Base-by-base conservation (phyloP, 2,797 vertebrate species). In the Semaprochilodus insignis region DNA sequence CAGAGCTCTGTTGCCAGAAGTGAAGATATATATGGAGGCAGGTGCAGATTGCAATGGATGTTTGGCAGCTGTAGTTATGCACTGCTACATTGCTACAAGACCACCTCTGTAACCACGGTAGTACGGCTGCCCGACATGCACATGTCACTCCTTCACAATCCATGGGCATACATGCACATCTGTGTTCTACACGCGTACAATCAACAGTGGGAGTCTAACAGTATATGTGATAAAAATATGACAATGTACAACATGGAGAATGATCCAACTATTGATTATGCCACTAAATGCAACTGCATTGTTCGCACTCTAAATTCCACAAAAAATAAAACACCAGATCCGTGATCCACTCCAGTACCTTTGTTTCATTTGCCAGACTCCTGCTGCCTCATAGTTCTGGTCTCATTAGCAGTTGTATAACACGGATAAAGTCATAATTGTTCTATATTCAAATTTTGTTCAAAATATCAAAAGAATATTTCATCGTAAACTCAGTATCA, bases 1-100 rank as follows among this genome's bases (percentile, higher is more conserved):
- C 70, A 71, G 21, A 82, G 81, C 36, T 84, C 74, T 66, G 83
- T 76, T 81, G 85, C 78, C 83, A 83, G 52, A 73, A 77, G 81
- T 77, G 77, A 74, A 86, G 81, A 85, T 85, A 86, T 60, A 83
- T 70, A 65, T 76, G 74, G 82, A 82, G 63, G 80, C 80, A 82
- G 69, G 78, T 85, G 85, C 77, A 74, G 74, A 67, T 40, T 69
- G 59, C 67, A 78, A 25, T 83, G 19, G 78, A 69, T 77, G 66
- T 51, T 66, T 74, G 4, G 67, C 85, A 86, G 83, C 79, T 85
- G 85, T 86, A 74, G 79, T 69, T 77, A 67, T 83, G 72, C 78
- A 76, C 83, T 82, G 79, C 74, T 85, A 75, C 63, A 59, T 17
- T 85, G 78, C 77, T 86, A 73, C 81, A 86, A 52, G 74, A 59